These are phyloP conservation scores for Apodemus speciosus DNA, from an alignment of 2,113 vertebrate genomes.

Conservation along the genomic window DNA sequence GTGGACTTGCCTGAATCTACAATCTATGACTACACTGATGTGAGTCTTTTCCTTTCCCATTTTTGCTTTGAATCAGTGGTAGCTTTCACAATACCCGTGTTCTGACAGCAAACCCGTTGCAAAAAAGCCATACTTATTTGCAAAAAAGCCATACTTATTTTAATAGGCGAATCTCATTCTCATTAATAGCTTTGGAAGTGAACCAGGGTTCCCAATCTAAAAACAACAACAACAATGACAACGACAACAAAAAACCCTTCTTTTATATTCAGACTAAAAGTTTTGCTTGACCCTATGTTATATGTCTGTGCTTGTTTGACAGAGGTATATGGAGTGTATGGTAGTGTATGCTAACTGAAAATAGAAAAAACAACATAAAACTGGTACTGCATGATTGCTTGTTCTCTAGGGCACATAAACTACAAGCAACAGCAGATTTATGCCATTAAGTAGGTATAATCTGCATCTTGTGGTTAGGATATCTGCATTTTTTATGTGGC, in stretches of 20 bases:
- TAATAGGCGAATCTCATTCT: background rate
- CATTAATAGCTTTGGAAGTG: background rate
- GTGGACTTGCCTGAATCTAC: no score
- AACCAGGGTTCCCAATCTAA: background rate
- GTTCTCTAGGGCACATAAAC: slow-evolving; percentile 44
- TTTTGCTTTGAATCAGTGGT: no score
- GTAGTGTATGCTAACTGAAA: slow-evolving; percentile 2
- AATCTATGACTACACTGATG: no score
- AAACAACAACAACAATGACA: background rate
- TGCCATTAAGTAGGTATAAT: slow-evolving; percentile 17
- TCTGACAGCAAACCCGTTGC: no score
- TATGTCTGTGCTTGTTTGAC: background rate
- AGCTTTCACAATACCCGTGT: no score
- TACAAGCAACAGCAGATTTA: slow-evolving; percentile 30
- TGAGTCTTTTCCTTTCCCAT: no score
- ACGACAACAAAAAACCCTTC: background rate
- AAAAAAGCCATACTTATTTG: no score
- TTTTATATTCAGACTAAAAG: background rate
- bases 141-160: no score
- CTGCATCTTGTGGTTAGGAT: slow-evolving; percentile 50
- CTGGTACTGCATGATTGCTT: background rate
- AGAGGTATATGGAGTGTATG: background rate
- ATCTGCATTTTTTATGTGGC: slow-evolving; percentile 31
- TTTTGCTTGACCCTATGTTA: background rate
- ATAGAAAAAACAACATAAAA: slow-evolving; percentile 9